A percentile compares a stretch with the other conserved stretches of the same genome.
These are phyloP conservation scores for Nomia melanderi DNA, from an alignment of 1,140 invertebrate genomes.

Conservation along the genomic window DNA sequence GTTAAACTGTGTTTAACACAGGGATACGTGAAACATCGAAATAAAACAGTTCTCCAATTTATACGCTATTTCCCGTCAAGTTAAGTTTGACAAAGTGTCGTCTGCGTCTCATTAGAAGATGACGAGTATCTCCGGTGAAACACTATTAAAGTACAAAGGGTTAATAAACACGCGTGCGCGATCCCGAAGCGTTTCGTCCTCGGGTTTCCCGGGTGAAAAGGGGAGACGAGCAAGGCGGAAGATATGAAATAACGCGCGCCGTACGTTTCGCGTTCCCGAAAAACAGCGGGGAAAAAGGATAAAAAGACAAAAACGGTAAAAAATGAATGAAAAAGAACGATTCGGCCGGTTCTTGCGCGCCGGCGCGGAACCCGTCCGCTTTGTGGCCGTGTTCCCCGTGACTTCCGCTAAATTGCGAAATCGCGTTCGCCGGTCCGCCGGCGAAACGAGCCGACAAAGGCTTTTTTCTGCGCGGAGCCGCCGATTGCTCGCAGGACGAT, in stretches of 20 bases:
- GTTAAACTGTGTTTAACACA: too few relatives aligned
- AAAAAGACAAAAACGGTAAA: not conserved
- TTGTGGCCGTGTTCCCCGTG: slow-evolving; percentile 9
- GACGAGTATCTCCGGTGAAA: too few relatives aligned
- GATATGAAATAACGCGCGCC: not conserved
- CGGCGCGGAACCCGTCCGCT: not conserved
- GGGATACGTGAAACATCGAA: too few relatives aligned
- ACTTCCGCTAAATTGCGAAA: slow-evolving; percentile 26
- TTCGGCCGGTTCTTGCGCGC: not conserved
- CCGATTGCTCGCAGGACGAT: too few relatives aligned
- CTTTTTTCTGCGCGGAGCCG: not conserved
- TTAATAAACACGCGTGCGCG: too few relatives aligned
- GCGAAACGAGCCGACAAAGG: slow-evolving; percentile 24
- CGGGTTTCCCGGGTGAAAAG: not conserved
- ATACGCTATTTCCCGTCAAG: too few relatives aligned
- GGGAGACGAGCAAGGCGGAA: not conserved
- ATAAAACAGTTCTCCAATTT: too few relatives aligned
- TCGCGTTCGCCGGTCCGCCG: slow-evolving; percentile 2
- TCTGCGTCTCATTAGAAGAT: too few relatives aligned
- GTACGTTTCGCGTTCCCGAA: not conserved
- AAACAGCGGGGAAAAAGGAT: not conserved
- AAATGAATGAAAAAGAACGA: too few relatives aligned
- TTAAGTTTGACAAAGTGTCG: too few relatives aligned
- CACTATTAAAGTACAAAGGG: too few relatives aligned
- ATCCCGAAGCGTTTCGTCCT: not conserved